These are phyloP conservation scores for Thymelicus lineola DNA, from an alignment of 2,888 invertebrate genomes.

Conservation along the genomic window DNA sequence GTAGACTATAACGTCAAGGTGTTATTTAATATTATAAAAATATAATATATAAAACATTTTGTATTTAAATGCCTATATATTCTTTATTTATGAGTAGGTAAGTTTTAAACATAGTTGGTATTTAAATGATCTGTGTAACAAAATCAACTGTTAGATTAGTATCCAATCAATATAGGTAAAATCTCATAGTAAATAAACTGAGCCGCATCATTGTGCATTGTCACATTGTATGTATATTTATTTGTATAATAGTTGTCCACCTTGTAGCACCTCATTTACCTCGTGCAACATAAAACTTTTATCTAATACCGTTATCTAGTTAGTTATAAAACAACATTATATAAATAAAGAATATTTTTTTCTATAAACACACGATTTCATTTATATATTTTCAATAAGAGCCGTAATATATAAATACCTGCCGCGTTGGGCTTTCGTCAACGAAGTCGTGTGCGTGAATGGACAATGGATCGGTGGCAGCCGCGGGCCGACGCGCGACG, in stretches of 20 bases:
- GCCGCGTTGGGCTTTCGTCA: conserved; percentile 81
- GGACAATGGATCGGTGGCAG: conserved; percentile 73
- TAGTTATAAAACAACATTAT: conserved; percentile 46
- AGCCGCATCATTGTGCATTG: conserved; percentile 2
- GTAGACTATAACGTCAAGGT: no score
- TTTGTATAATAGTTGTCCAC: conserved; percentile 21
- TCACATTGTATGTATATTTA: neutral
- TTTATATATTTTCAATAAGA: conserved; percentile 68
- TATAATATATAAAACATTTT: no score
- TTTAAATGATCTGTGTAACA: no score
- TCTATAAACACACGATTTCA: conserved; percentile 82
- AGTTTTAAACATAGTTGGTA: no score
- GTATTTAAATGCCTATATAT: no score
- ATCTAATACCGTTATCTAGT: conserved; percentile 26
- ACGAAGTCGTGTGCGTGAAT: conserved; percentile 82
- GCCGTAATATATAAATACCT: conserved; percentile 74
- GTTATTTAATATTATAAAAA: no score
- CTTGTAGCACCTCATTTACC: conserved; percentile 33
- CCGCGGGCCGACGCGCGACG: conserved; percentile 61
- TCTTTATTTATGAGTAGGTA: no score
- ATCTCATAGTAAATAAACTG: neutral
- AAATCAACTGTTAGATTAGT: no score
- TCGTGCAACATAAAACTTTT: conserved; percentile 29
- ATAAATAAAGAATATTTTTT: conserved; percentile 85
- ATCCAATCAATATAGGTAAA: neutral